Evolutionary conservation across 2,888 invertebrate genomes (phyloP).

Genomic region (Platycheirus rosarum): DNA sequence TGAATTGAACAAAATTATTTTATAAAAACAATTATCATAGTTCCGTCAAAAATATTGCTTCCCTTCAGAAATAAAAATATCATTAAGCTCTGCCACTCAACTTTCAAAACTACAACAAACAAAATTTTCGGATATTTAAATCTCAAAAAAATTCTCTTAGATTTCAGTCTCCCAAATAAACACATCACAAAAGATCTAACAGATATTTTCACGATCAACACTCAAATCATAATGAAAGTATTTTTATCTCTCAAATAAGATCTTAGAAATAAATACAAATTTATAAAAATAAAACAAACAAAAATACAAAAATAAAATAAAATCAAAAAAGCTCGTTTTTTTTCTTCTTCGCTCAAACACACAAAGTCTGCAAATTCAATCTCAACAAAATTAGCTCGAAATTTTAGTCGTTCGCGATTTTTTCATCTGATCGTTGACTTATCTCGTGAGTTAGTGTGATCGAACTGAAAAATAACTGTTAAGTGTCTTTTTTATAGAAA

Average conservation of each 20-base stretch:
- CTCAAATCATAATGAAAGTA: conserved; percentile 27
- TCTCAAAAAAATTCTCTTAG: too few species aligned
- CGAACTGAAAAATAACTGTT: neutral
- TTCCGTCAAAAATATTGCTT: too few species aligned
- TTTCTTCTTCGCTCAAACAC: conserved; percentile 30
- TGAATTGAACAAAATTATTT: too few species aligned
- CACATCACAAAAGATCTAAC: conserved; percentile 1
- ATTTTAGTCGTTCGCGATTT: conserved; percentile 70
- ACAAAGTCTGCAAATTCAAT: conserved; percentile 52
- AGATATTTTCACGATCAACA: conserved; percentile 58
- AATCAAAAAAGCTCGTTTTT: conserved; percentile 33
- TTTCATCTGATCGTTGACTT: conserved; percentile 65
- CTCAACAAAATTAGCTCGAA: conserved; percentile 55
- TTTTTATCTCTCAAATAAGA: conserved; percentile 20
- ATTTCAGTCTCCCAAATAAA: conserved; percentile 38
- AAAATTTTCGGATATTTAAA: too few species aligned
- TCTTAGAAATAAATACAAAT: conserved; percentile 43
- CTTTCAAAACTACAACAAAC: too few species aligned
- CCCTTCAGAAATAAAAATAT: too few species aligned
- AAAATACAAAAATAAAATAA: too few species aligned
- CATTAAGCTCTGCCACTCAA: too few species aligned
- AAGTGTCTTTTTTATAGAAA: conserved; percentile 13
- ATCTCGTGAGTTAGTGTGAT: conserved; percentile 25
- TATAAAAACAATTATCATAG: too few species aligned
- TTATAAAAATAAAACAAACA: conserved; percentile 35